Conservation (phyloP, 2,888 invertebrate species). For the Sphaerophoria rueppellii region DNA sequence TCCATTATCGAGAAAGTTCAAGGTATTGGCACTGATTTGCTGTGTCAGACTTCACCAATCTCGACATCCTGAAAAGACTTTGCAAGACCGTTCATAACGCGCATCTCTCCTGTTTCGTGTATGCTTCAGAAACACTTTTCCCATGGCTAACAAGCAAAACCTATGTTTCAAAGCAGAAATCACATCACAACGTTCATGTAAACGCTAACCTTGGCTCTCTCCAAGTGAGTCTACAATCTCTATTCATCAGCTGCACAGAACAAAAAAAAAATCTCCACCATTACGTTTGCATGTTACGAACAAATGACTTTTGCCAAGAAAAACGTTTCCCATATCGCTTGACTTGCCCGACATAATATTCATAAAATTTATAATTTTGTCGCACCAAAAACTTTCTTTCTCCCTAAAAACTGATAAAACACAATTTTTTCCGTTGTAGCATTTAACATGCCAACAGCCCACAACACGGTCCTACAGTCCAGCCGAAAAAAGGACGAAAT, state of each 20-base stretch:
- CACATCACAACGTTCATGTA: too few species aligned
- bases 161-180: too few species aligned
- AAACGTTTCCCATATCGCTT: slow-evolving; percentile 56
- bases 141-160: too few species aligned
- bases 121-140: too few species aligned
- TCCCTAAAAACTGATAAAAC: slow-evolving; percentile 52
- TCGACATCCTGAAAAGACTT: too few species aligned
- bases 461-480: neutral
- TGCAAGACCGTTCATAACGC: too few species aligned
- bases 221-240: neutral
- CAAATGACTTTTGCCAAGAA: slow-evolving; percentile 55
- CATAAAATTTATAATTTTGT: slow-evolving; percentile 42
- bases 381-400: slow-evolving; percentile 42
- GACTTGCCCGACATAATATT: slow-evolving; percentile 43
- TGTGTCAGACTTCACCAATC: too few species aligned
- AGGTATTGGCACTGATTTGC: too few species aligned
- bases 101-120: too few species aligned
- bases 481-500: slow-evolving; percentile 7
- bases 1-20: too few species aligned
- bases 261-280: neutral
- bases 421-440: slow-evolving; percentile 56
- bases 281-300: slow-evolving; percentile 37
- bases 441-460: slow-evolving; percentile 63
- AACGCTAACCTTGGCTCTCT: too few species aligned
- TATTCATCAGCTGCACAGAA: neutral